phyloP scores from a whole-genome alignment of 2,113 vertebrate genomes.

The Grammomys surdaster region DNA sequence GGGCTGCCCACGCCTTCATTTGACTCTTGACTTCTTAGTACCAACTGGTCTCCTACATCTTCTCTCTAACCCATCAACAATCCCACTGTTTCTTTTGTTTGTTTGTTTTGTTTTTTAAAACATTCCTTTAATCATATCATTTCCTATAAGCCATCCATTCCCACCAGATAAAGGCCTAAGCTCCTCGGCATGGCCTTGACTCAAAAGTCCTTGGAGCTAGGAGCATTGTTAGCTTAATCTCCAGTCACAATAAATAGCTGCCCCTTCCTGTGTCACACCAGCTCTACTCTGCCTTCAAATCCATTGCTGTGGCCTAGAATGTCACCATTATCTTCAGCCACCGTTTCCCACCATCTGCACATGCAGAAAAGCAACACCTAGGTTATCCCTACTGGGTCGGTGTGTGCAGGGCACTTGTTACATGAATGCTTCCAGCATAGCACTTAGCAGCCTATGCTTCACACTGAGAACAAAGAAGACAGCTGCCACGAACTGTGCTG shows the following conservation, averaged over 20 bases:
- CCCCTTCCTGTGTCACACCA: slow-evolving; percentile 22
- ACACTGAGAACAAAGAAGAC: not conserved
- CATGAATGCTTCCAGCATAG: not conserved
- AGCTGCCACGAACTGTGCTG: not conserved
- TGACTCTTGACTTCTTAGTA: not conserved
- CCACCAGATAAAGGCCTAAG: slow-evolving; percentile 48
- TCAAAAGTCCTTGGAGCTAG: slow-evolving; percentile 53
- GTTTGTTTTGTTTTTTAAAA: not conserved
- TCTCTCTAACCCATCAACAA: not conserved
- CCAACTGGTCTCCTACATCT: not conserved
- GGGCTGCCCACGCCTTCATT: not conserved
- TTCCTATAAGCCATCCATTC: slow-evolving; percentile 12
- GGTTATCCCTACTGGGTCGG: not conserved
- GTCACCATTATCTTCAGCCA: not conserved
- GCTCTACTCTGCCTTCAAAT: not conserved
- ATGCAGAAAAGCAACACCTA: not conserved
- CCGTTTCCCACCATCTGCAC: not conserved
- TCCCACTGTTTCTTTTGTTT: slow-evolving; percentile 1
- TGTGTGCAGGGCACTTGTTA: slow-evolving; percentile 7
- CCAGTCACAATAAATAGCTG: not conserved
- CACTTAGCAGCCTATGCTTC: not conserved
- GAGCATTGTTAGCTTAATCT: slow-evolving; percentile 58
- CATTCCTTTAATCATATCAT: slow-evolving; percentile 20
- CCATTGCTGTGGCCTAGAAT: not conserved
- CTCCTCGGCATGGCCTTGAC: slow-evolving; percentile 60